Evolutionary conservation across 2,888 invertebrate species (phyloP).

Genomic region (Rhodophaea formosa): DNA sequence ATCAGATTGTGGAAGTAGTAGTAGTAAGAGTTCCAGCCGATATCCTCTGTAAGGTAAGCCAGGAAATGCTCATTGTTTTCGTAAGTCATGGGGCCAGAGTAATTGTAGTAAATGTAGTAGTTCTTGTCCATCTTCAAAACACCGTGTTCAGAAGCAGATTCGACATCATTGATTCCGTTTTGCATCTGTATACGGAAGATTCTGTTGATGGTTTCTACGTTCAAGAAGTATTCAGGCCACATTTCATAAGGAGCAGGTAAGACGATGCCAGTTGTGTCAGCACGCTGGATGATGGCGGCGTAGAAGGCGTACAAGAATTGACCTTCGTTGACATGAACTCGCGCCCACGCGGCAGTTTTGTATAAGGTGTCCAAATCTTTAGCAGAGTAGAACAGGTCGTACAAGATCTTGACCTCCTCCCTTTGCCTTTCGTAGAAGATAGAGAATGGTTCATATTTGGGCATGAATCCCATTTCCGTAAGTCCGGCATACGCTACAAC

Average conservation of each 20-base stretch:
- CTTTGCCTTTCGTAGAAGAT: slow-evolving; percentile 67
- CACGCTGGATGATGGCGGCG: slow-evolving; percentile 81
- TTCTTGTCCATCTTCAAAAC: slow-evolving; percentile 59
- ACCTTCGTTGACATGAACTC: slow-evolving; percentile 82
- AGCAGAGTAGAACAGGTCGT: slow-evolving; percentile 81
- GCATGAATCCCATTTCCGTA: slow-evolving; percentile 69
- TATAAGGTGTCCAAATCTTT: slow-evolving; percentile 83
- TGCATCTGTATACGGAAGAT: slow-evolving; percentile 68
- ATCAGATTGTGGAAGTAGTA: slow-evolving; percentile 82
- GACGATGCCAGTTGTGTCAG: slow-evolving; percentile 79
- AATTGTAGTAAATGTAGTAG: slow-evolving; percentile 80
- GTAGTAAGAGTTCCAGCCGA: slow-evolving; percentile 85
- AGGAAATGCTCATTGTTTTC: slow-evolving; percentile 81
- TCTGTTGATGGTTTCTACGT: slow-evolving; percentile 76
- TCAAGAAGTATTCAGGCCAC: slow-evolving; percentile 83
- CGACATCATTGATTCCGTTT: slow-evolving; percentile 45
- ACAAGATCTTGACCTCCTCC: slow-evolving; percentile 76
- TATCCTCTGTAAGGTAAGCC: slow-evolving; percentile 86
- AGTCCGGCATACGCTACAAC: slow-evolving; percentile 65
- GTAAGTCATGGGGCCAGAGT: slow-evolving; percentile 75
- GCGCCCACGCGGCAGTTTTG: slow-evolving; percentile 79
- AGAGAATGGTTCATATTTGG: slow-evolving; percentile 75
- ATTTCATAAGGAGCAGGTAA: slow-evolving; percentile 86
- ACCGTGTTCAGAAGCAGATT: slow-evolving; percentile 56
- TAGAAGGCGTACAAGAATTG: slow-evolving; percentile 83